Conservation (phyloP, 2,113 vertebrate genomes). For the Spilogale gracilis region DNA sequence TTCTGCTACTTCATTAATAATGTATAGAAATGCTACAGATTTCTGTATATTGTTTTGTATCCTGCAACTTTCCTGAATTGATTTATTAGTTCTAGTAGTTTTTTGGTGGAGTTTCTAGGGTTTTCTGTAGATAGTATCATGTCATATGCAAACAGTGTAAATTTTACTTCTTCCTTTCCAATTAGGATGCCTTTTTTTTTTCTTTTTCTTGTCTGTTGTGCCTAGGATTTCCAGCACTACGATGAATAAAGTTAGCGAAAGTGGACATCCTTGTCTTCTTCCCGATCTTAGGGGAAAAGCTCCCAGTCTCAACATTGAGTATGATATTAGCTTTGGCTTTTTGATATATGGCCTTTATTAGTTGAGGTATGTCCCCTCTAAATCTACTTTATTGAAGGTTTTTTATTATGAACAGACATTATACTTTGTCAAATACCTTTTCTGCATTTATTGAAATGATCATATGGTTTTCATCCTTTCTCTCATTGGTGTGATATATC, state of each 20-base stretch:
- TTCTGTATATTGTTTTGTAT: neutral
- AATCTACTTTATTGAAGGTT: no score
- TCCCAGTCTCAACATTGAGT: no score
- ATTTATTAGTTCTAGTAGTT: neutral
- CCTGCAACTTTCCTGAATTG: neutral
- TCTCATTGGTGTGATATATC: no score
- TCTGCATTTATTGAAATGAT: no score
- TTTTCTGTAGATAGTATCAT: neutral
- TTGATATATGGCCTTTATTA: no score
- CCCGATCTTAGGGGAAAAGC: no score
- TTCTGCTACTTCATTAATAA: neutral
- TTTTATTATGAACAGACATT: no score
- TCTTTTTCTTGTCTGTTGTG: neutral
- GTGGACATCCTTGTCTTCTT: neutral
- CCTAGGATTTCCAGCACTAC: neutral
- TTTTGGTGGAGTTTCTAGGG: neutral
- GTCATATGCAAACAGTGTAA: neutral
- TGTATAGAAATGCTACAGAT: neutral
- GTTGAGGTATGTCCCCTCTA: no score
- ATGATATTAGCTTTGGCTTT: no score
- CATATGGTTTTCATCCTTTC: no score
- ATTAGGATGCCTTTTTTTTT: neutral
- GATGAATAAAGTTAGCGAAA: neutral
- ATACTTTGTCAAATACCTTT: no score
- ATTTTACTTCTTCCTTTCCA: neutral